phyloP scores from a whole-genome alignment of 2,888 invertebrate species.

The Acanthococcus lagerstroemiae region DNA sequence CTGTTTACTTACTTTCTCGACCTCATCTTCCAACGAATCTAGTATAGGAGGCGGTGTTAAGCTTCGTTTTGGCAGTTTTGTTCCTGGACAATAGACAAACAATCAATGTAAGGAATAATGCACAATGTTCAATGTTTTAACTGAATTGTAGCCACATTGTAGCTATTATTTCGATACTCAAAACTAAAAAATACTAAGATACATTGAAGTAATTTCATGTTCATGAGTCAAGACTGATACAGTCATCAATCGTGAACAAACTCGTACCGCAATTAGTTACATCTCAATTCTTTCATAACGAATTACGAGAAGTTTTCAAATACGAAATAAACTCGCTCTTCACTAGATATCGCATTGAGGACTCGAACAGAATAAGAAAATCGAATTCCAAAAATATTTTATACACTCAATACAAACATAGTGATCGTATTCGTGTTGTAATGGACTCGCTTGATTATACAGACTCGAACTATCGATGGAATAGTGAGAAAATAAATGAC shows the following conservation, averaged over 20 bases:
- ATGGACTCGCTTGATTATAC: background rate
- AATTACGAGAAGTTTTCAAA: background rate
- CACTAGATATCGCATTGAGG: background rate
- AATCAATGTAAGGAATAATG: background rate
- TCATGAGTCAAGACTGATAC: too few relatives aligned
- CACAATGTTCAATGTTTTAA: background rate
- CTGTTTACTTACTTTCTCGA: background rate
- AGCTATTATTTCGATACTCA: background rate
- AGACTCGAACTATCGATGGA: background rate
- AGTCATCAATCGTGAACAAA: background rate
- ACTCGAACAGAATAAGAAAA: background rate
- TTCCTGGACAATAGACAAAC: slow-evolving; percentile 2
- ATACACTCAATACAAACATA: slow-evolving; percentile 3
- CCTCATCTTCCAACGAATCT: background rate
- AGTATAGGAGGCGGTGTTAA: background rate
- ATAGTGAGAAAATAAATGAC: background rate
- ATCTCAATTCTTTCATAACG: background rate
- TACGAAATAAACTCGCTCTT: background rate
- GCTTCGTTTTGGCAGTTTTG: background rate
- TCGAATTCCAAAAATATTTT: slow-evolving; percentile 7
- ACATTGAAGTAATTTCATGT: too few relatives aligned
- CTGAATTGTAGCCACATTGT: background rate
- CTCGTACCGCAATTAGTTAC: background rate
- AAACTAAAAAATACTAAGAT: too few relatives aligned
- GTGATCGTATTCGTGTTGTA: background rate